Evolutionary conservation across 1,140 invertebrate species (phyloP).

Genomic region (Elymnias hypermnestra): DNA sequence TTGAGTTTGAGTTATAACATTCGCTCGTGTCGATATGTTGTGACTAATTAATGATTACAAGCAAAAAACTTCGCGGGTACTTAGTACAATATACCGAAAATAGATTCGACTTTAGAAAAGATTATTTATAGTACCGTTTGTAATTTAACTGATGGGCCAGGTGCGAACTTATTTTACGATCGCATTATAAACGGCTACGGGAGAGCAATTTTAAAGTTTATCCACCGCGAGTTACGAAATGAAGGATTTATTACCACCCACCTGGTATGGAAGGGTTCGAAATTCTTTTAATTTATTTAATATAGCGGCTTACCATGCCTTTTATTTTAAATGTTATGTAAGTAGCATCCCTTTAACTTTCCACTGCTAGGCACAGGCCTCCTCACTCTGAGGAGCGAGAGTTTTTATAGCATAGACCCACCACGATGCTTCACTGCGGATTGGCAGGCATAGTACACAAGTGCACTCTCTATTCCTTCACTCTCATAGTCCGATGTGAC

Average conservation of each 20-base stretch:
- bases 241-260: background rate
- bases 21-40: too few species aligned
- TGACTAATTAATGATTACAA: background rate
- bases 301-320: background rate
- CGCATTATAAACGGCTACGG: background rate
- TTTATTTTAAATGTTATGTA: too few species aligned
- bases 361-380: too few species aligned
- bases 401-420: too few species aligned
- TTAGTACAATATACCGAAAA: background rate
- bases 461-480: too few species aligned
- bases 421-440: too few species aligned
- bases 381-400: too few species aligned
- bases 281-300: background rate
- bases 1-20: too few species aligned
- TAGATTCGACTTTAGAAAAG: background rate
- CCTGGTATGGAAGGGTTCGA: background rate
- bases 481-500: too few species aligned
- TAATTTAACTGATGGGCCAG: slow-evolving; percentile 4
- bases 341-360: too few species aligned
- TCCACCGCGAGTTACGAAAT: slow-evolving; percentile 1
- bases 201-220: slow-evolving; percentile 2
- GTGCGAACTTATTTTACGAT: slow-evolving; percentile 4
- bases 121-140: background rate
- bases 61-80: background rate
- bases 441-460: too few species aligned